Conservation (phyloP, 2,888 invertebrate genomes). For the Chymomyza amoena region DNA sequence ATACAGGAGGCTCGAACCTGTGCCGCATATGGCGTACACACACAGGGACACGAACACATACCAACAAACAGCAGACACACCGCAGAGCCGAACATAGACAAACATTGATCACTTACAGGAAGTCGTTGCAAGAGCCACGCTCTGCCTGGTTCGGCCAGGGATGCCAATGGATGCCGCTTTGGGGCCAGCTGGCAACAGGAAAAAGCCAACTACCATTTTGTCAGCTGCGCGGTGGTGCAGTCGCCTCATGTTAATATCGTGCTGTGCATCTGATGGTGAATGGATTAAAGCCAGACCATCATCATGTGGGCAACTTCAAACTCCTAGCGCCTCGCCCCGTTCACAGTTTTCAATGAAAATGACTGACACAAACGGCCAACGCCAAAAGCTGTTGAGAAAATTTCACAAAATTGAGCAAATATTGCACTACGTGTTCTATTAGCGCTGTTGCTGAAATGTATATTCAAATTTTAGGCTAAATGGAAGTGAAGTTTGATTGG, state of each 20-base stretch:
- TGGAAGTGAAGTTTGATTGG: not conserved
- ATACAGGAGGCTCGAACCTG: constrained; percentile 3
- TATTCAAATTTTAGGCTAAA: not conserved
- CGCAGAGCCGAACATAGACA: constrained; percentile 64
- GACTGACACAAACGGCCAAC: not conserved
- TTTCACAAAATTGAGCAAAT: not conserved
- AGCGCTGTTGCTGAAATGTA: not conserved
- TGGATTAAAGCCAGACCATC: constrained; percentile 60
- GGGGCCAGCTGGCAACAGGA: constrained; percentile 4
- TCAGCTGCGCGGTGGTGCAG: constrained; percentile 49
- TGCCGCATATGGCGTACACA: constrained; percentile 21
- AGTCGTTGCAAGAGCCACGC: constrained; percentile 22
- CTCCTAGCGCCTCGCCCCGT: not conserved
- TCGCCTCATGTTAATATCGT: constrained; percentile 62
- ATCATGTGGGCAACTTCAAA: not conserved
- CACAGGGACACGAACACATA: constrained; percentile 3
- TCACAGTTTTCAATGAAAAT: not conserved
- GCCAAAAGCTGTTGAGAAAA: not conserved
- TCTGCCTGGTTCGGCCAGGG: not conserved
- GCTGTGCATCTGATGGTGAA: constrained; percentile 17
- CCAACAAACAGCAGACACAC: constrained; percentile 40
- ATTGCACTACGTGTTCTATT: not conserved
- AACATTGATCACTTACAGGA: constrained; percentile 73
- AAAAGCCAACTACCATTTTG: constrained; percentile 58
- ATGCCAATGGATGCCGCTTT: not conserved